Conservation (phyloP, 2,113 vertebrate species). For the Platysternon megacephalum region DNA sequence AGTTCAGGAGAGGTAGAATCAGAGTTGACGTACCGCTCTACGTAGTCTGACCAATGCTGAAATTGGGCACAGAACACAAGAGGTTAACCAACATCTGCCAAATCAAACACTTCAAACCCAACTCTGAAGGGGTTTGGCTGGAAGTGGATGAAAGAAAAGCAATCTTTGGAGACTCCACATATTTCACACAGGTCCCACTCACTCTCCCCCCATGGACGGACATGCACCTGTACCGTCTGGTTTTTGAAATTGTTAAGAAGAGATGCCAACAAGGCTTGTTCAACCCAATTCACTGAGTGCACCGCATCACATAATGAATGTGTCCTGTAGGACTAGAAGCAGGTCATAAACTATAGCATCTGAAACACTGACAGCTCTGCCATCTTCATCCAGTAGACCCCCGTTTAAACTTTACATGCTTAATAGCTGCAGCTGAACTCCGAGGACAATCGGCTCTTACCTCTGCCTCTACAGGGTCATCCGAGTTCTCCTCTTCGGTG, state of each 20-base stretch:
- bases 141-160: background rate
- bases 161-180: background rate
- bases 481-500: constrained; percentile 96
- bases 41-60: constrained; percentile 97
- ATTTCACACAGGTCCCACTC: background rate
- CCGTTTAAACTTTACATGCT: background rate
- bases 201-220: background rate
- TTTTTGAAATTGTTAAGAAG: background rate
- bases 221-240: background rate
- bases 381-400: background rate
- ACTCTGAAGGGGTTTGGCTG: background rate
- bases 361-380: background rate
- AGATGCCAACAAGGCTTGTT: background rate
- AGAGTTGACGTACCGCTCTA: constrained; percentile 93
- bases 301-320: background rate
- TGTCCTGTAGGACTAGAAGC: background rate
- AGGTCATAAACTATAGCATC: background rate
- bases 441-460: constrained; percentile 72
- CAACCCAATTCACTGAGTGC: background rate
- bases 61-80: constrained; percentile 17
- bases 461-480: constrained; percentile 96
- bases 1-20: constrained; percentile 96
- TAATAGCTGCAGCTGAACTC: background rate
- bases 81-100: background rate
- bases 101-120: rapidly evolving